phyloP scores from a whole-genome alignment of 2,888 invertebrate genomes.

The Gymnoscelis rufifasciata region DNA sequence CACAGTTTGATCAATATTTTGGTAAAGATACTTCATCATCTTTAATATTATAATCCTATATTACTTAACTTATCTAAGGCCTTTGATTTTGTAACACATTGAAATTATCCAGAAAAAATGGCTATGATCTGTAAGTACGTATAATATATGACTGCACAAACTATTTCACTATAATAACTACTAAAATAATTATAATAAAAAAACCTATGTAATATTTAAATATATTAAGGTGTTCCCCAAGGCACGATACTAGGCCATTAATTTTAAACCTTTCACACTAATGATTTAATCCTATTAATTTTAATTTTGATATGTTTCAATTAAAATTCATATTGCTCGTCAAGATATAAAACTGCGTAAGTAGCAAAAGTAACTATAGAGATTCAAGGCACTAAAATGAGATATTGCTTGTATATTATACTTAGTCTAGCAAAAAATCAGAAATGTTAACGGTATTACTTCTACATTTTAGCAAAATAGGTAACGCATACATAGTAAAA shows the following conservation, averaged over 20 bases:
- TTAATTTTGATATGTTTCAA: slow-evolving; percentile 19
- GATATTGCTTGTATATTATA: no score
- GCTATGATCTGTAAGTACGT: slow-evolving; percentile 2
- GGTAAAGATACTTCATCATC: not conserved
- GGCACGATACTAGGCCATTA: slow-evolving; percentile 46
- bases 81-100: slow-evolving; percentile 7
- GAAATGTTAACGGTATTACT: no score
- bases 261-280: slow-evolving; percentile 6
- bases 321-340: slow-evolving; percentile 16
- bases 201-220: slow-evolving; percentile 9
- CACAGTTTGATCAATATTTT: not conserved
- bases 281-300: slow-evolving; percentile 5
- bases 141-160: slow-evolving; percentile 6
- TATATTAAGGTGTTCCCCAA: slow-evolving; percentile 30
- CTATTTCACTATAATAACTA: not conserved
- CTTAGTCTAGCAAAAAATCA: no score
- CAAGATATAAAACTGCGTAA: slow-evolving; percentile 6
- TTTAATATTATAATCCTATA: not conserved
- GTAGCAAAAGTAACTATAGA: slow-evolving; percentile 19
- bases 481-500: not conserved
- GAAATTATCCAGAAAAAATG: slow-evolving; percentile 3
- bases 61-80: slow-evolving; percentile 8
- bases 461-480: no score
- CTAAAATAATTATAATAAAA: slow-evolving; percentile 6
- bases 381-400: slow-evolving; percentile 37